Base-by-base conservation (phyloP, 1,140 invertebrate species). In the Drosophila ohnishii region DNA sequence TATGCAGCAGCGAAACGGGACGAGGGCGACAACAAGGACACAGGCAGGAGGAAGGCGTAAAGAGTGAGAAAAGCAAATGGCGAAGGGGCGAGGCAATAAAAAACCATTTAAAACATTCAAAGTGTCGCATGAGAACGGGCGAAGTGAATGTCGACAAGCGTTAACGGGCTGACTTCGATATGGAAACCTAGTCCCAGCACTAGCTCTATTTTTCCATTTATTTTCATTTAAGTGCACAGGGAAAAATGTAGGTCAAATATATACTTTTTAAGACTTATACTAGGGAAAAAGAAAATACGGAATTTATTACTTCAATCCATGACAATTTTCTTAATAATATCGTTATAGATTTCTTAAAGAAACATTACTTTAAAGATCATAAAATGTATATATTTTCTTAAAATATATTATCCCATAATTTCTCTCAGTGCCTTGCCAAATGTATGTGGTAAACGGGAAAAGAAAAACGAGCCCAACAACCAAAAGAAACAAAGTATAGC, bases 81-180 rank as follows among this genome's bases (percentile, higher is more conserved):
- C 57, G 45, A 42, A 42, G 44, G 48, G 55, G 60, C 48, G 55
- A 64, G 66, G 76, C 70, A 80, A 80, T 78, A 84, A 84, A 87
- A 88, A 88, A 84, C 59, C 84, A 88, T 87, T 87, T 87, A 87
- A 87, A 87, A 84, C 80, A 87, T 87, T 87, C 80, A 88, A 88
- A 89, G 85, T 88, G 84, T 89, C 84, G 85, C 80, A 77, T 77
- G 76, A 80, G 74, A 79, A 82, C 51, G 80, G 34, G 60, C 35
- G 28, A 66, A 64, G 71, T 69, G 64, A 61, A 66, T 61, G 57
- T 75, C 55, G 62, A 80, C 77, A 80, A 60, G 55, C 62, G 69
- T 70, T 80, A 78, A 85, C 69, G 60, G 77, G 55, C 75, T 71
- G 71, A 48, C 69, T 84, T 85, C 81, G 67, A 85, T 85, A 78